Conservation (phyloP, 2,888 invertebrate genomes). For the Drosophila longiperda region DNA sequence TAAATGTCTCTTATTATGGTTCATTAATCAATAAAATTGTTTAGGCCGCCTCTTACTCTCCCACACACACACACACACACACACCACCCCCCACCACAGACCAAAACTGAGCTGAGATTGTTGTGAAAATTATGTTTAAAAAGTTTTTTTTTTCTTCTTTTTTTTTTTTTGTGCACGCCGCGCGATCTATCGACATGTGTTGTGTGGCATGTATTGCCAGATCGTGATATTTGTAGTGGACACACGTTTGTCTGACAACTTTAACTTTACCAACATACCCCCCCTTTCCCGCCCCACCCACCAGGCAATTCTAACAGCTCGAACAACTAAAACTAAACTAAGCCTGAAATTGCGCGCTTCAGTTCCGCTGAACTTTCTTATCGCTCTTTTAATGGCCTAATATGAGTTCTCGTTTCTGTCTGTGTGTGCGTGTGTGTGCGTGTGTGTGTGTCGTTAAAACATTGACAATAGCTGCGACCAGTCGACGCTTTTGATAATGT, state of each 20-base stretch:
- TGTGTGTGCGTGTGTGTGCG: slow-evolving; percentile 14
- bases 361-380: slow-evolving; percentile 81
- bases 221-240: slow-evolving; percentile 79
- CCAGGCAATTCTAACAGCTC: not conserved
- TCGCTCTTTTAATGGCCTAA: slow-evolving; percentile 80
- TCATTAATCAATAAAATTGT: slow-evolving; percentile 85
- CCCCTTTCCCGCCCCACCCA: not conserved
- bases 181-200: slow-evolving; percentile 68
- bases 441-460: slow-evolving; percentile 49
- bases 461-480: slow-evolving; percentile 73
- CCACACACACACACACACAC: not conserved
- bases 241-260: slow-evolving; percentile 61
- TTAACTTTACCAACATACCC: not conserved
- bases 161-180: slow-evolving; percentile 63
- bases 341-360: slow-evolving; percentile 79
- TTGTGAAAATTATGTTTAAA: slow-evolving; percentile 71
- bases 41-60: slow-evolving; percentile 51
- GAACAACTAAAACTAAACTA: slow-evolving; percentile 65
- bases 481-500: slow-evolving; percentile 63
- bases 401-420: slow-evolving; percentile 62
- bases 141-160: slow-evolving; percentile 11
- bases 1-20: slow-evolving; percentile 85
- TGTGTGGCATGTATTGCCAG: slow-evolving; percentile 67
- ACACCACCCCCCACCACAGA: not conserved
- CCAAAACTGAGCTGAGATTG: not conserved